phyloP scores from a whole-genome alignment of 2,888 invertebrate species.

The Lamellibrachia satsuma region DNA sequence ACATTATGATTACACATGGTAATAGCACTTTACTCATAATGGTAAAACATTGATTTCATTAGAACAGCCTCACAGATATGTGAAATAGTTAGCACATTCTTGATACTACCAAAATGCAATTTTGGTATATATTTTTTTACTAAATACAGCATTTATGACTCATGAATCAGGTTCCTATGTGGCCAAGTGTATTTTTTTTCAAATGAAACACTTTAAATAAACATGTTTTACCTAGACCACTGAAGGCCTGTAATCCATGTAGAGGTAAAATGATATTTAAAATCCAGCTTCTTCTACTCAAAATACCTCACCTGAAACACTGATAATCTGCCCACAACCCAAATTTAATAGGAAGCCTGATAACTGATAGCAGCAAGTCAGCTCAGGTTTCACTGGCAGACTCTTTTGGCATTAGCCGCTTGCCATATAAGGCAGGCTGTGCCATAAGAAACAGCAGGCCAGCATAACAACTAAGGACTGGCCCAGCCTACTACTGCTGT shows the following conservation, averaged over 20 bases:
- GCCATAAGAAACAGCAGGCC: not conserved
- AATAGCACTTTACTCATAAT: not conserved
- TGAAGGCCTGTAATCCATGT: not conserved
- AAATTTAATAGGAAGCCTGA: not conserved
- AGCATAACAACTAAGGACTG: not conserved
- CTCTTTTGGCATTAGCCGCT: not conserved
- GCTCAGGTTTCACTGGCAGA: slow-evolving; percentile 5
- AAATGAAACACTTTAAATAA: not conserved
- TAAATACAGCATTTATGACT: too few relatives aligned
- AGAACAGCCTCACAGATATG: not conserved
- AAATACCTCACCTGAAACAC: not conserved
- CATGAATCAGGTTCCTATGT: not conserved
- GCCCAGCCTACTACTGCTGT: not conserved
- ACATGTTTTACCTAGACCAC: not conserved
- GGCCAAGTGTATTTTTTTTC: not conserved
- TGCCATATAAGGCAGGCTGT: not conserved
- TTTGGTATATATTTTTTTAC: too few relatives aligned
- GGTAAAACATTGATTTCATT: not conserved
- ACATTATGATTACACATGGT: not conserved
- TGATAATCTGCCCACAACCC: not conserved
- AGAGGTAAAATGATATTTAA: not conserved
- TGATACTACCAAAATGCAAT: not conserved
- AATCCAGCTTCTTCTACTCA: not conserved
- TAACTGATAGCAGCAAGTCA: not conserved
- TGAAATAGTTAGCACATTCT: not conserved